Evolutionary conservation across 2,797 vertebrate genomes (phyloP).

Genomic region (Borostomias antarcticus): DNA sequence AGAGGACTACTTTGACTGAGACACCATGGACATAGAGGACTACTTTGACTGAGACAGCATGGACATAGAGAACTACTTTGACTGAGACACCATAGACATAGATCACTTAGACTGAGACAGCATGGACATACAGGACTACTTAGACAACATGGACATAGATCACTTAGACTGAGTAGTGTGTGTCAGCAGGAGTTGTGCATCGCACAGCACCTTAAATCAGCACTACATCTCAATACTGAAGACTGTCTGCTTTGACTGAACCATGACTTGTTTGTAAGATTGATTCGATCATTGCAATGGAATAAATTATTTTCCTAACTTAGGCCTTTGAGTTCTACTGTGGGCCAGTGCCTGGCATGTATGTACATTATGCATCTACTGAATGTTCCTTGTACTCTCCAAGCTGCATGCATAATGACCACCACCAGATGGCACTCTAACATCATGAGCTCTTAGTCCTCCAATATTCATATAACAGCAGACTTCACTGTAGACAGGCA

Average conservation of each 20-base stretch:
- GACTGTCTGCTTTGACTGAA: neutral
- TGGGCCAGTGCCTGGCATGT: no score
- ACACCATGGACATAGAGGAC: neutral
- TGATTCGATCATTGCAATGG: neutral
- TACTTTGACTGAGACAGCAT: constrained; percentile 77
- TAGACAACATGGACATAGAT: no score
- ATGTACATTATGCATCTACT: neutral
- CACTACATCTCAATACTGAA: neutral
- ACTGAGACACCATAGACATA: no score
- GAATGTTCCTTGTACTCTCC: neutral
- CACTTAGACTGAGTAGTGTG: no score
- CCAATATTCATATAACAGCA: no score
- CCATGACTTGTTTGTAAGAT: neutral
- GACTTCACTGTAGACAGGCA: neutral
- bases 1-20: constrained; percentile 96
- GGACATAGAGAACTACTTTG: neutral
- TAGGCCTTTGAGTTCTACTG: neutral
- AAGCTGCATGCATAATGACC: neutral
- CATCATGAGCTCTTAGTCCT: no score
- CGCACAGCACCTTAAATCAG: no score
- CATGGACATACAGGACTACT: no score
- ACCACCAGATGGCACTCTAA: neutral
- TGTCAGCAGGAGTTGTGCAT: no score
- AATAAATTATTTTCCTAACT: neutral
- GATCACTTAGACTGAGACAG: no score